A percentile compares a stretch with the other conserved stretches of the same genome.
Conservation (phyloP, 2,113 vertebrate genomes). For the Phodopus roborovskii region DNA sequence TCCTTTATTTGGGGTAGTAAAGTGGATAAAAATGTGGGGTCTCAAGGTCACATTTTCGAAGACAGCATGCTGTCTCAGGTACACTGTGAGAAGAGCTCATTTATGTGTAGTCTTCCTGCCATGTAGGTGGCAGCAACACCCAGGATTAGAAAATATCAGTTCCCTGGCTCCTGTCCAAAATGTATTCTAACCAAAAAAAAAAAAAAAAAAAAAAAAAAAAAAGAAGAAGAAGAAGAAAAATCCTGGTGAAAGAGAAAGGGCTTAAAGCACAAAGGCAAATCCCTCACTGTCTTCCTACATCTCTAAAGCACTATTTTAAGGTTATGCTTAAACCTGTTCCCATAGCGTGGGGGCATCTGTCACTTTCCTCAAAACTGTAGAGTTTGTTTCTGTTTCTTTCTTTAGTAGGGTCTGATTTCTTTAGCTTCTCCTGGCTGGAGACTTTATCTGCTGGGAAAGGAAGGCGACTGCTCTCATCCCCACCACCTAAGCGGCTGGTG, state of each 20-base stretch:
- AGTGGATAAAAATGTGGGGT: neutral
- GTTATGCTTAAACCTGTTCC: slow-evolving; percentile 66
- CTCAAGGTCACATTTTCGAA: neutral
- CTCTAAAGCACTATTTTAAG: slow-evolving; percentile 68
- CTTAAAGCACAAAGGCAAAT: slow-evolving; percentile 67
- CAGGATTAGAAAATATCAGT: slow-evolving; percentile 83
- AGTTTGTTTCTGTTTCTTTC: slow-evolving; percentile 49
- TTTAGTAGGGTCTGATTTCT: slow-evolving; percentile 46
- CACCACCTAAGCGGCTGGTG: neutral
- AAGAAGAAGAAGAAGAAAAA: too few species aligned
- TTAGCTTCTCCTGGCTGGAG: neutral
- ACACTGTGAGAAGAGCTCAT: slow-evolving; percentile 42
- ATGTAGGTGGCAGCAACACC: slow-evolving; percentile 88
- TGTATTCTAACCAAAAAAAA: slow-evolving; percentile 15
- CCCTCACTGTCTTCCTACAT: slow-evolving; percentile 44
- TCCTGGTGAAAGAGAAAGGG: slow-evolving; percentile 63
- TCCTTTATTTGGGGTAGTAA: neutral
- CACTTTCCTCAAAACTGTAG: neutral
- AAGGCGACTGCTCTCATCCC: neutral
- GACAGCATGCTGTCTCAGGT: neutral
- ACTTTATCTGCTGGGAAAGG: slow-evolving; percentile 53
- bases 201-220: neutral
- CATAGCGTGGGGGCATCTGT: slow-evolving; percentile 64
- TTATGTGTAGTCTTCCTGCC: slow-evolving; percentile 81
- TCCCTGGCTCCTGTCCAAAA: slow-evolving; percentile 61